A percentile compares a stretch with the other conserved stretches of the same genome.
These are phyloP conservation scores for Hermetia illucens DNA, from an alignment of 1,140 invertebrate species.

Conservation along the genomic window DNA sequence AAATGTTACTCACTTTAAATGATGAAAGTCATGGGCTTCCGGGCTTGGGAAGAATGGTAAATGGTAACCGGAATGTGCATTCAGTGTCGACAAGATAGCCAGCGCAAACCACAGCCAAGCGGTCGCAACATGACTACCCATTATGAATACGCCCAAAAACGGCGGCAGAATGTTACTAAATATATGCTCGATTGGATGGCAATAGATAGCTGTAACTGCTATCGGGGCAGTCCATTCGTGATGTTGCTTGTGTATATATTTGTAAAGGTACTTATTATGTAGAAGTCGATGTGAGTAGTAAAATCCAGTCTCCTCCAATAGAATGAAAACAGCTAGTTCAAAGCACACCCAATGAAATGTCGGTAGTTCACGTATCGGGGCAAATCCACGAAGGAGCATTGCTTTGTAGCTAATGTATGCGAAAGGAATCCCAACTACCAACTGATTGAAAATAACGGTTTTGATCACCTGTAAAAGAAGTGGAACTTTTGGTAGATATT, in stretches of 20 bases:
- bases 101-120: conserved; percentile 73
- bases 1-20: conserved; percentile 53
- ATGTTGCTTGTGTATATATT: conserved; percentile 73
- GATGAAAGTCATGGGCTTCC: conserved; percentile 86
- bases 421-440: conserved; percentile 52
- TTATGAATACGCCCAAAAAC: conserved; percentile 62
- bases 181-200: conserved; percentile 76
- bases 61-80: conserved; percentile 80
- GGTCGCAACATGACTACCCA: conserved; percentile 69
- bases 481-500: too few relatives aligned
- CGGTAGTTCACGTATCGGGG: conserved; percentile 52
- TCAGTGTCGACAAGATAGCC: conserved; percentile 65
- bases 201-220: conserved; percentile 70
- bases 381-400: conserved; percentile 53
- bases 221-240: conserved; percentile 78
- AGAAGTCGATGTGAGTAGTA: conserved; percentile 79
- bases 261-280: conserved; percentile 62
- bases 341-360: conserved; percentile 72
- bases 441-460: conserved; percentile 65
- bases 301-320: conserved; percentile 72
- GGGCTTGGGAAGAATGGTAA: conserved; percentile 77
- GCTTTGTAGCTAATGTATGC: conserved; percentile 44
- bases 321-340: conserved; percentile 60
- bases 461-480: conserved; percentile 39
- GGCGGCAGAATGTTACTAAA: conserved; percentile 70